Percentiles rank a stretch among this genome's conserved stretches.
Evolutionary conservation across 2,888 invertebrate genomes (phyloP).

Genomic region (Cephalotes varians): DNA sequence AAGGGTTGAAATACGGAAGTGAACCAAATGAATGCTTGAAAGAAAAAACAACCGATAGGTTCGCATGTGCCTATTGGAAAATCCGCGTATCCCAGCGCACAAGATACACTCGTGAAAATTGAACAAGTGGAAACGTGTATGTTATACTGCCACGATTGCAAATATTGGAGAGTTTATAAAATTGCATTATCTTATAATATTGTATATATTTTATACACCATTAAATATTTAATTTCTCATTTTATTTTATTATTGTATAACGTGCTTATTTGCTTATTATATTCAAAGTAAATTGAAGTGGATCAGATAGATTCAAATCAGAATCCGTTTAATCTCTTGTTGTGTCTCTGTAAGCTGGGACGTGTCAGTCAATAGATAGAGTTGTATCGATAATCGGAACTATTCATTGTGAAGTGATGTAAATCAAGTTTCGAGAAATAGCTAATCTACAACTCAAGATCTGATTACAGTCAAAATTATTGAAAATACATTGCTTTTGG

Average conservation of each 20-base stretch:
- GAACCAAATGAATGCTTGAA: slow-evolving; percentile 48
- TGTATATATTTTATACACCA: not conserved
- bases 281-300: not conserved
- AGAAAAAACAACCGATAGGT: slow-evolving; percentile 45
- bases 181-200: not conserved
- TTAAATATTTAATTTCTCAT: slow-evolving; percentile 12
- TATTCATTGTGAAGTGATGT: slow-evolving; percentile 11
- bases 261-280: not conserved
- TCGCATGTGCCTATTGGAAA: slow-evolving; percentile 57
- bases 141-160: not conserved
- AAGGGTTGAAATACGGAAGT: slow-evolving; percentile 28
- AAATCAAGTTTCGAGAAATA: slow-evolving; percentile 26
- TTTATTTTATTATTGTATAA: not conserved
- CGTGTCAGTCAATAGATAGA: not conserved
- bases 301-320: slow-evolving; percentile 4
- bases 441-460: not conserved
- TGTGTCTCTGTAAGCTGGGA: slow-evolving; percentile 22
- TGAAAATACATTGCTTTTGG: not conserved
- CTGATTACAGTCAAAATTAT: not conserved
- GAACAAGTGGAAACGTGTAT: not conserved
- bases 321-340: not conserved
- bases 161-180: slow-evolving; percentile 17
- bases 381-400: slow-evolving; percentile 5
- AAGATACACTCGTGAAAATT: slow-evolving; percentile 37
- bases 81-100: slow-evolving; percentile 49